Conservation (phyloP, 2,113 vertebrate species). For the Oreochromis niloticus region DNA sequence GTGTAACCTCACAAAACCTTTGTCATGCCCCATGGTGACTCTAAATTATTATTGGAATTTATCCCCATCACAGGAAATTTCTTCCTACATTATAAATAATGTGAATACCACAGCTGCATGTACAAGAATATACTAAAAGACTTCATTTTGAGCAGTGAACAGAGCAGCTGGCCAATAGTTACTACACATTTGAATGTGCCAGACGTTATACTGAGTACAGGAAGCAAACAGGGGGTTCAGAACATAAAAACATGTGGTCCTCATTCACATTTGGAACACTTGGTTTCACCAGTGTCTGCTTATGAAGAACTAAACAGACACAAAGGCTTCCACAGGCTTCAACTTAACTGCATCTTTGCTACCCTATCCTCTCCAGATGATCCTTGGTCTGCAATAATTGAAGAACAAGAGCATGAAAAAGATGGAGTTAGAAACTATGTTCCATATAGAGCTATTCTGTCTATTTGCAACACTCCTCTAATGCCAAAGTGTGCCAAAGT, state of each 20-base stretch:
- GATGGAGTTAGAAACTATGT: neutral
- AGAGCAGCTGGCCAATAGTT: constrained; percentile 10
- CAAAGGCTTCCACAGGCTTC: neutral
- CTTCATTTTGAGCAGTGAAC: neutral
- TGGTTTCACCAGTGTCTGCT: constrained; percentile 19
- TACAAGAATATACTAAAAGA: constrained; percentile 17
- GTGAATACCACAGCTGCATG: neutral
- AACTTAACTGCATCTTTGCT: neutral
- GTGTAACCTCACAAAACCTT: neutral
- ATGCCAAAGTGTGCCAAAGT: neutral
- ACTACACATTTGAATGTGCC: neutral
- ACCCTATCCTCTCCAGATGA: neutral
- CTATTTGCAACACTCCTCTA: neutral
- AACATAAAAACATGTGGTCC: constrained; percentile 21
- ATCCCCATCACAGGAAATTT: constrained; percentile 28
- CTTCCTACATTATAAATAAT: neutral
- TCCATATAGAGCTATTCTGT: neutral
- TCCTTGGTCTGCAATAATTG: constrained; percentile 12
- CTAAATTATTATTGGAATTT: neutral
- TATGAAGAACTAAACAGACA: neutral
- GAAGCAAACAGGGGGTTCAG: neutral
- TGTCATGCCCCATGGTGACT: neutral
- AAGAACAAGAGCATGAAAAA: neutral
- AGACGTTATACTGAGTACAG: neutral
- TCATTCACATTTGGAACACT: constrained; percentile 26